A percentile compares a stretch with the other conserved stretches of the same genome.
Conservation (phyloP, 2,113 vertebrate species). For the Sterrhoptilus dennistouni region DNA sequence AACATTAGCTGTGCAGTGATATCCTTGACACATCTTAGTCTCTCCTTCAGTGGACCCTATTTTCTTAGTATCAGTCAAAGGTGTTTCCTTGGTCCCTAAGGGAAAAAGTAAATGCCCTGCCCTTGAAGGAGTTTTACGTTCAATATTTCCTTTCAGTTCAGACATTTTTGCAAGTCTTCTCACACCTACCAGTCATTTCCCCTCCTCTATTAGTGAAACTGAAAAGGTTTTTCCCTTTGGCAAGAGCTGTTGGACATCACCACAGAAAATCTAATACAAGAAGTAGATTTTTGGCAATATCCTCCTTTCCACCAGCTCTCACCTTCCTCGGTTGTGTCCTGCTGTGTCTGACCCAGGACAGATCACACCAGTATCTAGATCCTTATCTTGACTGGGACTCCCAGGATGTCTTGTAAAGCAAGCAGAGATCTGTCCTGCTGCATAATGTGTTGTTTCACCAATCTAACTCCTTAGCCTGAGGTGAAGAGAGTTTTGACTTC, state of each 20-base stretch:
- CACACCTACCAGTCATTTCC: not conserved
- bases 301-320: not conserved
- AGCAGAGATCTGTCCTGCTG: not conserved
- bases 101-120: not conserved
- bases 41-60: not conserved
- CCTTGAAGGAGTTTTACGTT: not conserved
- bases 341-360: not conserved
- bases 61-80: not conserved
- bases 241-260: not conserved
- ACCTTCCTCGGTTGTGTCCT: not conserved
- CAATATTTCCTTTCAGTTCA: not conserved
- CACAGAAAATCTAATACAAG: not conserved
- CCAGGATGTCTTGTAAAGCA: not conserved
- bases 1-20: not conserved
- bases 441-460: not conserved
- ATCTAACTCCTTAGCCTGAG: not conserved
- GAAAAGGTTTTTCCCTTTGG: accelerated
- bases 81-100: not conserved
- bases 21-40: not conserved
- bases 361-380: not conserved
- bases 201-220: not conserved
- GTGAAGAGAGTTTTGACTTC: not conserved
- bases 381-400: not conserved
- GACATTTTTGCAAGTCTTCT: not conserved
- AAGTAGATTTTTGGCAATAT: not conserved